These are phyloP conservation scores for Pimpla rufipes DNA, from an alignment of 2,888 invertebrate species.

Conservation along the genomic window DNA sequence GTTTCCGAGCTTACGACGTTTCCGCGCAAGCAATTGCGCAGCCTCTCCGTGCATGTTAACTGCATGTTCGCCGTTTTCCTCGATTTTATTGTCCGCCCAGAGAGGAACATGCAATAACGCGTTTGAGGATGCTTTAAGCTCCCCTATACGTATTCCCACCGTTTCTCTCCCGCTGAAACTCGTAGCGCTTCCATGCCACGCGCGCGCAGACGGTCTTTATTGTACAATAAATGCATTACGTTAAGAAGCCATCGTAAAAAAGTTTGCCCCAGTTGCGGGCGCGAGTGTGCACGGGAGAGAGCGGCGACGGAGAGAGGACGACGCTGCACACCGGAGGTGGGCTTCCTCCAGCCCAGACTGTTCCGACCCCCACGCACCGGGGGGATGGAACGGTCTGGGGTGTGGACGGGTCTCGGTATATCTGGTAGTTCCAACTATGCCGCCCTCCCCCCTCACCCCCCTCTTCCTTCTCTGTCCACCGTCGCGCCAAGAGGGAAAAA, in stretches of 20 bases:
- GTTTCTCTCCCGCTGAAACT: constrained; percentile 6
- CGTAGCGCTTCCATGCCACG: constrained; percentile 44
- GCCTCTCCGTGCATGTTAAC: not conserved
- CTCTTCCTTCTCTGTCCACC: constrained; percentile 27
- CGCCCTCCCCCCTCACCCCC: not conserved
- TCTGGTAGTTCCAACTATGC: constrained; percentile 43
- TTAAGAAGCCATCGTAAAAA: constrained; percentile 78
- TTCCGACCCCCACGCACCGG: constrained; percentile 22
- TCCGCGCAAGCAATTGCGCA: no score
- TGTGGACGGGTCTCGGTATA: constrained; percentile 38
- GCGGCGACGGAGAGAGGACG: constrained; percentile 36
- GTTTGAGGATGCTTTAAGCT: constrained; percentile 17
- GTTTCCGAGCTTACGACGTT: no score
- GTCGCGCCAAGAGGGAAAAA: constrained; percentile 74
- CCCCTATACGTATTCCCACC: constrained; percentile 11
- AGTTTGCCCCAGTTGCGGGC: constrained; percentile 79
- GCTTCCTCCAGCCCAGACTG: constrained; percentile 43
- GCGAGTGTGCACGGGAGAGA: constrained; percentile 51
- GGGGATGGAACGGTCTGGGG: constrained; percentile 23
- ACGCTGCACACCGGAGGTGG: constrained; percentile 53
- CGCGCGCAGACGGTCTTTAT: constrained; percentile 73
- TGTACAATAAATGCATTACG: constrained; percentile 81
- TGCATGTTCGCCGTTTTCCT: not conserved
- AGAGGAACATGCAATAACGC: constrained; percentile 1
- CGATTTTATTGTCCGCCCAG: no score